Base-by-base conservation (phyloP, 2,113 vertebrate genomes). In the Amphiprion percula region DNA sequence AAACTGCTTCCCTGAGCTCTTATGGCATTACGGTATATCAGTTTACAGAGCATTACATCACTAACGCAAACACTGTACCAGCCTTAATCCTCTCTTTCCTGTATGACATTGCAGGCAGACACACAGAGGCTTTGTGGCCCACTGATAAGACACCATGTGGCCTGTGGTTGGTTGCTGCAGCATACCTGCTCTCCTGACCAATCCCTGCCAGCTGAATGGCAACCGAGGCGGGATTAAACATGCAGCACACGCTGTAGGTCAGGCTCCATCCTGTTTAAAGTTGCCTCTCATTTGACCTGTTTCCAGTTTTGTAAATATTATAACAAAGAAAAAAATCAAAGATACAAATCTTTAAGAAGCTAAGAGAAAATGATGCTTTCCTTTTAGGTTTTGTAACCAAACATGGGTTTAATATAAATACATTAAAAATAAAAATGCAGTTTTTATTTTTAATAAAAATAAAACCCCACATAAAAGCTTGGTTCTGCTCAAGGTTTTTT, bases 31-130 rank as follows among this genome's bases (percentile, higher is more conserved):
- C 14, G 4, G 49, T 70, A 14, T 86, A 81, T 91, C 90, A 80
- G 76, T 86, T 89, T 87, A 84, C 86, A 74, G 62, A 84, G 87
- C 69, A 84, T 92, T 87, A 91, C 92, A 80, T 90, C 85, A 88
- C 82, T 70, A 82, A 93, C 87, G 80, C 86, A 90, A 93, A 92
- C 61, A 82, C 74, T 65, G 62, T 68, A 64, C 74, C 52, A 53
- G 26, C 24, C 69, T 54, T 92, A 89, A 92, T 92, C 90, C 88
- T 77, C 56, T 58, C 26, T 79, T 39, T 84, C 89, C 86, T 86
- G 82, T 71, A 61, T 89, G 87, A 87, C 28, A 8, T 69, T 56
- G 69, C 75, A 77, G 63, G 46, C 69, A 55, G 74, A 75, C 77
- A 80, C 47, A 74, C 78, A 47, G 28, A 78, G 73, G 85, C 87